Percentiles rank a stretch among this genome's conserved stretches.
Evolutionary conservation across 2,797 vertebrate genomes (phyloP).

Genomic region (Aphelocoma californica): DNA sequence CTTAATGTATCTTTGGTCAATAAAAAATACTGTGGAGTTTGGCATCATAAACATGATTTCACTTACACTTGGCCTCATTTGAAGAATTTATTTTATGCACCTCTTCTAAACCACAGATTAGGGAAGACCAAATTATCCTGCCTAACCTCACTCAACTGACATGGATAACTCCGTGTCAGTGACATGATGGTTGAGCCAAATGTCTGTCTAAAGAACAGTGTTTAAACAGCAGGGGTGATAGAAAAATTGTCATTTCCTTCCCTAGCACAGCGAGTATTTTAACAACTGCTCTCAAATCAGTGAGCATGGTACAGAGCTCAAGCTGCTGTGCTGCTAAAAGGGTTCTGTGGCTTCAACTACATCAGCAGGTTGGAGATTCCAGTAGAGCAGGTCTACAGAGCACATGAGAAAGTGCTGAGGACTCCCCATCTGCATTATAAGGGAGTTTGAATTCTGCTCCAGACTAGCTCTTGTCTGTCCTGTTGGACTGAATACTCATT

Average conservation of each 20-base stretch:
- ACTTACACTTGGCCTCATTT: neutral
- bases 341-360: neutral
- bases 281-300: neutral
- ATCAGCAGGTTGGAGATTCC: neutral
- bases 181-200: neutral
- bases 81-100: neutral
- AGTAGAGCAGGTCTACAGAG: neutral
- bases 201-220: neutral
- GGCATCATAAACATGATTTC: neutral
- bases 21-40: neutral
- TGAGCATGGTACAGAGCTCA: neutral
- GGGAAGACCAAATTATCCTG: neutral
- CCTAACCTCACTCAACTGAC: neutral
- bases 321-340: neutral
- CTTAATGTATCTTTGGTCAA: neutral
- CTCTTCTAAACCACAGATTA: neutral
- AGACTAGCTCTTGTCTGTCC: neutral
- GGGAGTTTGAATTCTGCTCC: neutral
- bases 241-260: neutral
- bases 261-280: neutral
- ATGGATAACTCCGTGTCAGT: neutral
- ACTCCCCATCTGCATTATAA: neutral
- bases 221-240: neutral
- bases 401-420: neutral
- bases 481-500: neutral